Conservation (phyloP, 2,113 vertebrate species). For the Anas platyrhynchos region DNA sequence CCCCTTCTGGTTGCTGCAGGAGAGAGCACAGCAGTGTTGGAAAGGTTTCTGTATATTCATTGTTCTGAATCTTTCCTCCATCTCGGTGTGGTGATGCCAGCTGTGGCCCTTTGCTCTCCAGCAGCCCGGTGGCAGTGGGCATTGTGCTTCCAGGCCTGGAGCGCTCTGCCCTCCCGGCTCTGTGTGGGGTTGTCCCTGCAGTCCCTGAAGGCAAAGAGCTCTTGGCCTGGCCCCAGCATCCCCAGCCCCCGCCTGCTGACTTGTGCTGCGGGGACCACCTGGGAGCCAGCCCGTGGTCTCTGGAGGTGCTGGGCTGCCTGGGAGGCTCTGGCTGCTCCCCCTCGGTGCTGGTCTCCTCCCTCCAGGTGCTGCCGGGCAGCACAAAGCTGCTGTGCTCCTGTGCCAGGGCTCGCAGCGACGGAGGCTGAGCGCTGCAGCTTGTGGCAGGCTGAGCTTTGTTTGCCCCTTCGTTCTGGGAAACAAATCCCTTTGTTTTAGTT, state of each 20-base stretch:
- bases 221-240: background rate
- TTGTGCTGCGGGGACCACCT: background rate
- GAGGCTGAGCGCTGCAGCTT: background rate
- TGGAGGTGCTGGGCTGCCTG: no score
- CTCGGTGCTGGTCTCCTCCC: background rate
- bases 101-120: background rate
- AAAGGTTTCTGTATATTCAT: background rate
- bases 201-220: background rate
- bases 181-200: background rate
- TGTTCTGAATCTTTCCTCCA: background rate
- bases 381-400: background rate
- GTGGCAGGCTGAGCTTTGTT: slow-evolving; percentile 72
- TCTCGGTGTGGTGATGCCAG: background rate
- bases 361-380: background rate
- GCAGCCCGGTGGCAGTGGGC: background rate
- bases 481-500: slow-evolving; percentile 9
- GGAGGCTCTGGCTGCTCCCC: background rate
- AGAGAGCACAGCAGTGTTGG: background rate
- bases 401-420: background rate
- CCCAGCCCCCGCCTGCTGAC: background rate
- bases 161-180: background rate
- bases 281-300: no score
- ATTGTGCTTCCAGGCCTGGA: background rate
- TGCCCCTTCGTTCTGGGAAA: background rate
- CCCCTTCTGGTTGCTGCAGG: background rate